phyloP scores from a whole-genome alignment of 2,113 vertebrate species.

The Bothrops jararaca region DNA sequence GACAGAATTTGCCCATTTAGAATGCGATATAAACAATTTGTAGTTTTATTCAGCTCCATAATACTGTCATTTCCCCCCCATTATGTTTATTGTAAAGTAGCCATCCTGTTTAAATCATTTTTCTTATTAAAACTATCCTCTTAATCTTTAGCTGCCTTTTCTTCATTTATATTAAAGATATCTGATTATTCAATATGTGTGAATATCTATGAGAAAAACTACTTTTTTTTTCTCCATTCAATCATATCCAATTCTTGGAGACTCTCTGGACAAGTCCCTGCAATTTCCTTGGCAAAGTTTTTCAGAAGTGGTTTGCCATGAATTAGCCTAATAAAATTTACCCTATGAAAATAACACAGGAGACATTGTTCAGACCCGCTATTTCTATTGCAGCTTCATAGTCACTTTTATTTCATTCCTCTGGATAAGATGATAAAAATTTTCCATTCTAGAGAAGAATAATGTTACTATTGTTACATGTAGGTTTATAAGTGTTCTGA shows the following conservation, averaged over 20 bases:
- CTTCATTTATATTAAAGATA: slow-evolving; percentile 9
- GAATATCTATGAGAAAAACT: slow-evolving; percentile 18
- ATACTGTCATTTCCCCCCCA: neutral
- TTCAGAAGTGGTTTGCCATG: neutral
- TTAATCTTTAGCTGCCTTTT: neutral
- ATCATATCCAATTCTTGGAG: neutral
- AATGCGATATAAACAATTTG: neutral
- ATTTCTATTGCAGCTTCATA: neutral
- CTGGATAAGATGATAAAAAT: neutral
- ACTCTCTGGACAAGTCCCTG: neutral
- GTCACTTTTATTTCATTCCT: neutral
- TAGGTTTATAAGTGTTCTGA: neutral
- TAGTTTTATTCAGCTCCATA: neutral
- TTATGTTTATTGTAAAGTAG: neutral
- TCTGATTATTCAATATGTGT: neutral
- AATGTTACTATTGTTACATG: neutral
- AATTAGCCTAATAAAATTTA: neutral
- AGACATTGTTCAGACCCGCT: neutral
- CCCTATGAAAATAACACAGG: neutral
- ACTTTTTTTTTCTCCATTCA: neutral
- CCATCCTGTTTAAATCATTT: neutral
- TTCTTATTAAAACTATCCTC: neutral
- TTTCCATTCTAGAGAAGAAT: neutral
- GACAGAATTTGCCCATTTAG: neutral
- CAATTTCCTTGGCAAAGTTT: neutral